These are phyloP conservation scores for Sitta europaea DNA, from an alignment of 2,113 vertebrate species.

Conservation along the genomic window DNA sequence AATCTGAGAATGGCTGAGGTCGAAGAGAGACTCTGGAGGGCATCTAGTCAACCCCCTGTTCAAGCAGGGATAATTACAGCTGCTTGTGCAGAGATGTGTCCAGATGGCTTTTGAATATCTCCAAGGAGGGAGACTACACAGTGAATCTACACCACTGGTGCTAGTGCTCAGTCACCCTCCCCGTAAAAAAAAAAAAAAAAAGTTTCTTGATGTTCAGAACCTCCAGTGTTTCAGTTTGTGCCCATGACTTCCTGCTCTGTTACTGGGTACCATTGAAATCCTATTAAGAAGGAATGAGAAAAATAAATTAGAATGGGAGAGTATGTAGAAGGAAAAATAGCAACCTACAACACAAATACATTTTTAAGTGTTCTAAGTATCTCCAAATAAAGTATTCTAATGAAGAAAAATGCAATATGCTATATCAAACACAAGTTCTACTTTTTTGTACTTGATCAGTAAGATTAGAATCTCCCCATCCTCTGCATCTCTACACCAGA, in stretches of 20 bases:
- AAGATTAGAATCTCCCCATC: background rate
- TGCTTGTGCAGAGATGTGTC: background rate
- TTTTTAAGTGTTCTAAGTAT: background rate
- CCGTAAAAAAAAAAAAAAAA: background rate
- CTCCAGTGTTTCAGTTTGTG: background rate
- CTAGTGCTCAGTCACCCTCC: background rate
- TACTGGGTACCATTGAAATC: background rate
- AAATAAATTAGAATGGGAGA: background rate
- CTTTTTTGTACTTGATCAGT: background rate
- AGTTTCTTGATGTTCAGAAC: background rate
- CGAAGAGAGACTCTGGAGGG: background rate
- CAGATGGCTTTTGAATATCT: background rate
- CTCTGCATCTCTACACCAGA: background rate
- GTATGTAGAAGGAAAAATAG: background rate
- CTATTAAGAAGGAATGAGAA: background rate
- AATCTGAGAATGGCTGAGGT: background rate
- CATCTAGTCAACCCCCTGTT: background rate
- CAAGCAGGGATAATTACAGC: background rate
- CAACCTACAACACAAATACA: background rate
- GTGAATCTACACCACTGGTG: background rate
- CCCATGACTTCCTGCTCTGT: background rate
- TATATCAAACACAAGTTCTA: background rate
- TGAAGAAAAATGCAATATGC: background rate
- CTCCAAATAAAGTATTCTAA: background rate
- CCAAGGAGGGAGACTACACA: background rate